Evolutionary conservation across 2,797 vertebrate species (phyloP), one percentile per base, ranked within the genome.

Genomic region (Vespertilio murinus): DNA sequence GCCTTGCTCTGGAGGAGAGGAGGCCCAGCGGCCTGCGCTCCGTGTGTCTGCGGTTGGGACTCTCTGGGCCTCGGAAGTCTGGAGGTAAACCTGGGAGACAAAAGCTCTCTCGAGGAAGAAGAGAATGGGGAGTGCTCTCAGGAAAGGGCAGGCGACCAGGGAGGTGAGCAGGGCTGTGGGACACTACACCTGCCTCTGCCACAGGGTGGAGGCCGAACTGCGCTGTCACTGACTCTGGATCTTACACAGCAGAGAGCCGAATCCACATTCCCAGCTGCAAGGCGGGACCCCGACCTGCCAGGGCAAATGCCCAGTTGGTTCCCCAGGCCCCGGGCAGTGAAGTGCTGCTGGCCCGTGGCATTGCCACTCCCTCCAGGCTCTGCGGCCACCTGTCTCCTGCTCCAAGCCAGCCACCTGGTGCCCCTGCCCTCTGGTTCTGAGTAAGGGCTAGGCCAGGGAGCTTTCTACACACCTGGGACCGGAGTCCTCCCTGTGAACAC

Each of bases 231-330:
- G 82, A 54, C 73, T 59, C 74, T 70, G 69, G 64, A 64, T 71
- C 64, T 22, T 94, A 38, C 64, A 1, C 33, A 25, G 78, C 92
- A 65, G 85, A 96, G 92, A 96, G 85, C 59, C 25, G 52, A 86
- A 89, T 74, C 91, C 85, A 79, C 78, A 2, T 70, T 59, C 85
- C 93, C 61, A 49, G 95, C 77, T 88, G 79, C 80, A 79, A 96
- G 93, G 80, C 64, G 75, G 75, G 91, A 90, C 88, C 65, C 90
- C 5, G 0, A 59, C 81, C 81, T 93, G 17, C 83, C 78, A 42
- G 80, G 80, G 52, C 45, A 22, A 13, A 45, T 0, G 5, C 61
- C 28, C 16, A 1, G 1, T 25, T 47, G 2, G 1, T 25, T 47
- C 23, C 75, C 13, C 18, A 20, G 35, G 56, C 10, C 5, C 5